Base-by-base conservation (phyloP, 1,140 invertebrate species). In the Drosophila rhopaloa region DNA sequence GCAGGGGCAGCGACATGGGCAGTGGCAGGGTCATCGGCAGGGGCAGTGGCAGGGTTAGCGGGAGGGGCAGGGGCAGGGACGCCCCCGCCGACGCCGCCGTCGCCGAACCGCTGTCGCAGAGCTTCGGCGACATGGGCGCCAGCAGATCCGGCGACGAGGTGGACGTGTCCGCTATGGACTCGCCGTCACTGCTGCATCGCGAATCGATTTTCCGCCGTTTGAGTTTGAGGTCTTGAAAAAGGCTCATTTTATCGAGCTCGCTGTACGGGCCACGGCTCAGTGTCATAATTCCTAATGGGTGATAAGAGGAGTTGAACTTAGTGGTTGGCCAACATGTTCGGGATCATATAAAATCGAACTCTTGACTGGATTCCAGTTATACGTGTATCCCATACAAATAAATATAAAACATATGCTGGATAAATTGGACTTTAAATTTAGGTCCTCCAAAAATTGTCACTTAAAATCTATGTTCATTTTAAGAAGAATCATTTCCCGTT, bases 191-290 rank as follows among this genome's bases (percentile, higher is more conserved):
- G 94, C 97, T 97, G 95, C 97, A 97, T 94, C 97, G 95, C 93
- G 97, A 97, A 94, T 98, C 97, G 93, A 98, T 97, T 96, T 98
- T 98, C 94, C 97, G 96, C 94, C 97, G 96, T 95, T 98, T 98
- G 93, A 98, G 95, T 95, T 98, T 98, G 94, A 98, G 96, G 95
- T 98, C 97, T 96, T 98, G 97, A 95, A 98, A 98, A 94, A 98
- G 96, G 96, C 97, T 98, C 98, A 98, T 98, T 95, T 97, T 97
- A 96, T 97, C 96, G 95, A 97, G 96, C 95, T 97, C 97, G 96
- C 95, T 96, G 94, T 94, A 95, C 95, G 96, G 96, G 94, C 96
- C 96, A 95, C 96, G 96, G 95, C 96, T 97, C 95, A 97, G 96
- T 96, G 97, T 97, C 97, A 98, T 98, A 97, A 97, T 97, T 97